phyloP scores from a whole-genome alignment of 2,888 invertebrate genomes.

The Brachyopa scutellaris region DNA sequence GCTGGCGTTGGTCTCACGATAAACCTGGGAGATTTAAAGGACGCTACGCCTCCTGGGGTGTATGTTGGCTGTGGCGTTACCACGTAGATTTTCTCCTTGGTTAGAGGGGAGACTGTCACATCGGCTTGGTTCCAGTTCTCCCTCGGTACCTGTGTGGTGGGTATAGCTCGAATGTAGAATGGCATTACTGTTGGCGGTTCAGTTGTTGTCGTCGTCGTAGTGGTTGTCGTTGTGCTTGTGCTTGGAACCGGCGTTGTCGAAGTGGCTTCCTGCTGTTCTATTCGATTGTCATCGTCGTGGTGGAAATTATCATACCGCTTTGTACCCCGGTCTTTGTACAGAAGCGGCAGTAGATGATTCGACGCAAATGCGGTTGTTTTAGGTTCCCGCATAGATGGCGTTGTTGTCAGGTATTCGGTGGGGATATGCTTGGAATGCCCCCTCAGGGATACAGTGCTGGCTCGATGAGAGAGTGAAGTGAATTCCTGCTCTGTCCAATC shows the following conservation, averaged over 20 bases:
- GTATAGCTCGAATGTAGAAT: slow-evolving; percentile 74
- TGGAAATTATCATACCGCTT: slow-evolving; percentile 76
- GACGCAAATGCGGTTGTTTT: slow-evolving; percentile 77
- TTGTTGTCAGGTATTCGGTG: slow-evolving; percentile 88
- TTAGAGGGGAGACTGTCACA: slow-evolving; percentile 88
- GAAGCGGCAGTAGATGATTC: slow-evolving; percentile 77
- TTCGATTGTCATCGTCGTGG: slow-evolving; percentile 77
- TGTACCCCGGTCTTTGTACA: slow-evolving; percentile 74
- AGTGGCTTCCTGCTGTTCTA: slow-evolving; percentile 72
- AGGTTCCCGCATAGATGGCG: slow-evolving; percentile 80
- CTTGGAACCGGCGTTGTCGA: slow-evolving; percentile 68
- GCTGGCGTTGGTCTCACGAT: slow-evolving; percentile 84
- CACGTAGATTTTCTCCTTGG: slow-evolving; percentile 91
- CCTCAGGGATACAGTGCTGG: slow-evolving; percentile 84
- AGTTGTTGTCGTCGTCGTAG: slow-evolving; percentile 80
- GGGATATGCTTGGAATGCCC: slow-evolving; percentile 89
- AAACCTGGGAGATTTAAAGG: slow-evolving; percentile 82
- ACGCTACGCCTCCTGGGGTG: slow-evolving; percentile 72
- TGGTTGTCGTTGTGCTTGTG: slow-evolving; percentile 59
- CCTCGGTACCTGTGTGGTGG: slow-evolving; percentile 73
- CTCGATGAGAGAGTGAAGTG: slow-evolving; percentile 83
- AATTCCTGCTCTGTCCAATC: slow-evolving; percentile 92
- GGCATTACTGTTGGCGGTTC: slow-evolving; percentile 76
- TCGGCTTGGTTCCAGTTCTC: slow-evolving; percentile 86
- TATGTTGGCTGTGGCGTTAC: slow-evolving; percentile 88